Evolutionary conservation across 2,888 invertebrate species (phyloP).

Genomic region (Himalopsyche anomala): DNA sequence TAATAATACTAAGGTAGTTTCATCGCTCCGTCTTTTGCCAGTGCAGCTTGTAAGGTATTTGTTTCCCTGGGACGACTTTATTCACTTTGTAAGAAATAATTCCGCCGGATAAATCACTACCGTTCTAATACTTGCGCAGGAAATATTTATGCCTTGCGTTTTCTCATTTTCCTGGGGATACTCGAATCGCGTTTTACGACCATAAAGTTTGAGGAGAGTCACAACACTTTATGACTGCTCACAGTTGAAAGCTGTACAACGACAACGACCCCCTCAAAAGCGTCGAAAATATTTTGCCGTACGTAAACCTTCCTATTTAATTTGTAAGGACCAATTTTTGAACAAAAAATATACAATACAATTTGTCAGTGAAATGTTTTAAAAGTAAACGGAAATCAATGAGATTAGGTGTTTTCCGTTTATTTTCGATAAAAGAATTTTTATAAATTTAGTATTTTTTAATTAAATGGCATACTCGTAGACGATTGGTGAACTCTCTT

Average conservation of each 20-base stretch:
- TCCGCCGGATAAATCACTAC: background rate
- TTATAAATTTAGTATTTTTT: no score
- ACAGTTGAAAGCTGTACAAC: background rate
- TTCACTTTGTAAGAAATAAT: background rate
- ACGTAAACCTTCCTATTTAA: background rate
- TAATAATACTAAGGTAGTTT: background rate
- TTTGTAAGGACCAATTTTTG: constrained; percentile 14
- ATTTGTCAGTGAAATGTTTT: background rate
- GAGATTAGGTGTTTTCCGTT: no score
- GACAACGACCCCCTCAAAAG: background rate
- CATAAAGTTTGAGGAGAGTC: constrained; percentile 23
- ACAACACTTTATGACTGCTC: constrained; percentile 22
- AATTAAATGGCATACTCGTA: no score
- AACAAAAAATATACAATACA: constrained; percentile 3
- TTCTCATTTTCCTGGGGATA: constrained; percentile 20
- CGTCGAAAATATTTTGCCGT: constrained; percentile 1
- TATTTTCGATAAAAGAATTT: no score
- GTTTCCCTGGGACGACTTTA: background rate
- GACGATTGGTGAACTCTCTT: no score
- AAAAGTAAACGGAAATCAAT: no score
- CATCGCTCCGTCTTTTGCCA: background rate
- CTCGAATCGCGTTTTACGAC: constrained; percentile 30
- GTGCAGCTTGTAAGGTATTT: background rate
- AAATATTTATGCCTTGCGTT: constrained; percentile 16
- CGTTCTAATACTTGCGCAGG: background rate